These are phyloP conservation scores for Bhutanitis thaidina DNA, from an alignment of 2,888 invertebrate genomes.

Conservation along the genomic window DNA sequence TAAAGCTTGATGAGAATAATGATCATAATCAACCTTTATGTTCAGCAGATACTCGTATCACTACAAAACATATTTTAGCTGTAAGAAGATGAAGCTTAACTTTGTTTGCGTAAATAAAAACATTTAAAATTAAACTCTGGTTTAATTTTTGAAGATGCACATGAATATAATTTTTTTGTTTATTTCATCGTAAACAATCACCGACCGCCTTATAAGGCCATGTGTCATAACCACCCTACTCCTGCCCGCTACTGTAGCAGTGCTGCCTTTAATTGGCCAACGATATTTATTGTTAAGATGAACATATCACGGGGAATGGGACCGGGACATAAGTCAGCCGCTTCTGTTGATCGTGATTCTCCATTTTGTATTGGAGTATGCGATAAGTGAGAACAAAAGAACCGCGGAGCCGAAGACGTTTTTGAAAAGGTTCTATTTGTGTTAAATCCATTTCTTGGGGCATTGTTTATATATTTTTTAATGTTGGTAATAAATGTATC, in stretches of 20 bases:
- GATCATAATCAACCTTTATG: too few relatives aligned
- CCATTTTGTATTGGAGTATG: conserved; percentile 74
- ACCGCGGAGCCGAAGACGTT: conserved; percentile 35
- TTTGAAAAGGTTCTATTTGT: too few relatives aligned
- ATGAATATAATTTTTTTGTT: conserved; percentile 34
- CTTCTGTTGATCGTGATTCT: conserved; percentile 70
- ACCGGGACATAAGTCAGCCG: conserved; percentile 71
- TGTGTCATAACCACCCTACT: conserved; percentile 23
- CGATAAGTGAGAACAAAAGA: conserved; percentile 56
- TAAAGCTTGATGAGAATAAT: too few relatives aligned
- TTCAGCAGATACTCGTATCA: too few relatives aligned
- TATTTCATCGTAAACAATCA: conserved; percentile 9
- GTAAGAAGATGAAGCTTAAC: too few relatives aligned
- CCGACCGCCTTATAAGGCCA: conserved; percentile 9
- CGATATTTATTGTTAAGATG: conserved; percentile 77
- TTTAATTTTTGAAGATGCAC: conserved; percentile 26
- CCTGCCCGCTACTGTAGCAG: conserved; percentile 29
- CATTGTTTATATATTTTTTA: too few relatives aligned
- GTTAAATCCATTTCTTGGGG: too few relatives aligned
- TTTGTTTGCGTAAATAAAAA: too few relatives aligned
- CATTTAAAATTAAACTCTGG: too few relatives aligned
- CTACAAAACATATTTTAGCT: too few relatives aligned
- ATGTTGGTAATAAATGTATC: too few relatives aligned
- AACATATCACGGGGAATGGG: conserved; percentile 64
- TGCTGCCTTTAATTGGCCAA: conserved; percentile 65